Conservation (phyloP, 2,888 invertebrate genomes). For the Ophion obscuratus region DNA sequence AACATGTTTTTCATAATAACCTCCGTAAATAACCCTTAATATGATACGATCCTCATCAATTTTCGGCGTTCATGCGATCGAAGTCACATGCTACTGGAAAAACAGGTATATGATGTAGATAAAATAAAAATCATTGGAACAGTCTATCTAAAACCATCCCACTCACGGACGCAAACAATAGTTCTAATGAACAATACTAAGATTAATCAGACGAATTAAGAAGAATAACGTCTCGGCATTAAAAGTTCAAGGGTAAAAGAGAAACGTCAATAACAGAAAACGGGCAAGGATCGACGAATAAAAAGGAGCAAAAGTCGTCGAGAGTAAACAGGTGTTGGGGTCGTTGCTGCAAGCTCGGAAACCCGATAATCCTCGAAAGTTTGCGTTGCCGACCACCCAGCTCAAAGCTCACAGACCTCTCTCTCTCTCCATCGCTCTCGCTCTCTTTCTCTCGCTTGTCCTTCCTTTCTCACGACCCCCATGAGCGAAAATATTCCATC, state of each 20-base stretch:
- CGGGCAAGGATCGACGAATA: neutral
- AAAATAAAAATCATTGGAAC: neutral
- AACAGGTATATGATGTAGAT: too few species aligned
- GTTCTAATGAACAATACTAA: neutral
- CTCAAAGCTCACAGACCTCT: constrained; percentile 29
- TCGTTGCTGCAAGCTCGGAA: constrained; percentile 48
- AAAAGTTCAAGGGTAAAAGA: constrained; percentile 1
- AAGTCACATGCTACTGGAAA: too few species aligned
- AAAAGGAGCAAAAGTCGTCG: constrained; percentile 11
- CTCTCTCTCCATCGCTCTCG: neutral
- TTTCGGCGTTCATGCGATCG: too few species aligned
- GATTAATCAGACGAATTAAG: neutral
- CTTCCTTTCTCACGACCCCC: neutral
- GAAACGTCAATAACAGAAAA: neutral
- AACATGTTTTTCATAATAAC: too few species aligned
- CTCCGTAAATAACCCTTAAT: too few species aligned
- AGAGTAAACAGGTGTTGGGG: constrained; percentile 50
- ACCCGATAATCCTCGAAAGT: constrained; percentile 59
- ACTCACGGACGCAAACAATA: neutral
- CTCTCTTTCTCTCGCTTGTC: constrained; percentile 3
- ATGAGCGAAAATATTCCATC: constrained; percentile 62
- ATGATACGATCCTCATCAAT: too few species aligned
- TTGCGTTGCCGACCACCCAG: constrained; percentile 28
- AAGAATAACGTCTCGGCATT: neutral
- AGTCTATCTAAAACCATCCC: neutral